Base-by-base conservation (phyloP, 2,888 invertebrate genomes). In the Epiblema foenella region DNA sequence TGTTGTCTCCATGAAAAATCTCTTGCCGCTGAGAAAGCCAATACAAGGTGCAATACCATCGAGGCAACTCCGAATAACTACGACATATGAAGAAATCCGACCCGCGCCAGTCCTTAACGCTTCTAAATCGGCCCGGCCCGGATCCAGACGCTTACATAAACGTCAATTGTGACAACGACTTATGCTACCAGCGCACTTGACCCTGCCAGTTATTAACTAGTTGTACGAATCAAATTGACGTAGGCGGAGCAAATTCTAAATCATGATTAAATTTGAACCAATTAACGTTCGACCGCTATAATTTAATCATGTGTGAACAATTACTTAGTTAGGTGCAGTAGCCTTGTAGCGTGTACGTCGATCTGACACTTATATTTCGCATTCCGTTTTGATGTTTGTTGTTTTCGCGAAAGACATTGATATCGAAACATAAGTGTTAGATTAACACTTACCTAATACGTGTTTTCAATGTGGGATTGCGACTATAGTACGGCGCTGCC, bases 141-240 rank as follows among this genome's bases (percentile, higher is more conserved):
- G 75, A 67, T 73, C 59, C 52, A 58, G 69, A 58, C 60, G 74
- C 74, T 77, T 77, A 75, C 62, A 72, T 68, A 70, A 74, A 75
- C 57, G 69, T 42, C 71, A 67, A 71, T 72, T 70, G 73, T 57
- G 60, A 65, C 67, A 68, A 85, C 81, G 78, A 84, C 85, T 88
- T 86, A 82, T 82, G 85, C 88, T 87, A 89, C 89, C 86, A 79
- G 77, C 81, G 85, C 85, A 86, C 87, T 89, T 91, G 91, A 91
- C 90, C 90, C 88, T 85, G 84, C 74, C 75, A 77, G 81, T 82
- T 84, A 79, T 73, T 68, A 68, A 66, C 46, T 62, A 49, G 56
- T 65, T 65, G 59, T 60, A 62, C 49, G 71, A 71, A 66, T 58
- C 62, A 67, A 73, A 73, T 73, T 49, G 54, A 18, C 60, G 69